phyloP scores from a whole-genome alignment of 2,888 invertebrate species.

The Neelides folsomi region DNA sequence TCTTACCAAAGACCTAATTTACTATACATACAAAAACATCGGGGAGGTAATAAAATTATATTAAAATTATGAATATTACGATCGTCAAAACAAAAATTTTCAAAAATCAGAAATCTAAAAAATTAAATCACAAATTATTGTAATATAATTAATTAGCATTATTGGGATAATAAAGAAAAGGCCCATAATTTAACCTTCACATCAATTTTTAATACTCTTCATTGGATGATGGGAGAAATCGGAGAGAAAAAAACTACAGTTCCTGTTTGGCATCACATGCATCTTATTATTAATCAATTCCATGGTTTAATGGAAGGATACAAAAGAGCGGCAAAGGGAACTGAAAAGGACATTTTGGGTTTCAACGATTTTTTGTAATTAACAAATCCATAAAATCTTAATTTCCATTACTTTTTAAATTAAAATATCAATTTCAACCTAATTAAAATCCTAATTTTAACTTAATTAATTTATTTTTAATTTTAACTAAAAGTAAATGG shows the following conservation, averaged over 20 bases:
- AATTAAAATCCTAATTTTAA: too few relatives aligned
- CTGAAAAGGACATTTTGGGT: slow-evolving; percentile 47
- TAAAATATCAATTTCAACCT: too few relatives aligned
- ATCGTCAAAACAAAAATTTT: too few relatives aligned
- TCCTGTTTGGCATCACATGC: slow-evolving; percentile 76
- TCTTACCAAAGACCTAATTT: slow-evolving; percentile 64
- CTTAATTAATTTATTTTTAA: too few relatives aligned
- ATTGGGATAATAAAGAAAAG: slow-evolving; percentile 44
- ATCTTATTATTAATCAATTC: slow-evolving; percentile 61
- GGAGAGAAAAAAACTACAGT: slow-evolving; percentile 40
- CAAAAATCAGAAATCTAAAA: too few relatives aligned
- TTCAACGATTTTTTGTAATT: slow-evolving; percentile 49
- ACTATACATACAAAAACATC: slow-evolving; percentile 64
- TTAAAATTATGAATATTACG: too few relatives aligned
- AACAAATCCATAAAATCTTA: too few relatives aligned
- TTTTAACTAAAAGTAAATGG: not conserved
- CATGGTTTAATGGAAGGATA: slow-evolving; percentile 65
- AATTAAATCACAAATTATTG: too few relatives aligned
- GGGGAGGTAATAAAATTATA: slow-evolving; percentile 37
- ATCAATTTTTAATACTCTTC: slow-evolving; percentile 51
- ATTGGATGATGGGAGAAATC: slow-evolving; percentile 50
- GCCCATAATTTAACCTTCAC: slow-evolving; percentile 53
- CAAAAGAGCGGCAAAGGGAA: slow-evolving; percentile 52
- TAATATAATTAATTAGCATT: slow-evolving; percentile 9
- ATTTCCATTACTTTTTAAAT: too few relatives aligned